A percentile compares a stretch with the other conserved stretches of the same genome.
Evolutionary conservation across 2,113 vertebrate species (phyloP).

Genomic region (Datnioides undecimradiatus): DNA sequence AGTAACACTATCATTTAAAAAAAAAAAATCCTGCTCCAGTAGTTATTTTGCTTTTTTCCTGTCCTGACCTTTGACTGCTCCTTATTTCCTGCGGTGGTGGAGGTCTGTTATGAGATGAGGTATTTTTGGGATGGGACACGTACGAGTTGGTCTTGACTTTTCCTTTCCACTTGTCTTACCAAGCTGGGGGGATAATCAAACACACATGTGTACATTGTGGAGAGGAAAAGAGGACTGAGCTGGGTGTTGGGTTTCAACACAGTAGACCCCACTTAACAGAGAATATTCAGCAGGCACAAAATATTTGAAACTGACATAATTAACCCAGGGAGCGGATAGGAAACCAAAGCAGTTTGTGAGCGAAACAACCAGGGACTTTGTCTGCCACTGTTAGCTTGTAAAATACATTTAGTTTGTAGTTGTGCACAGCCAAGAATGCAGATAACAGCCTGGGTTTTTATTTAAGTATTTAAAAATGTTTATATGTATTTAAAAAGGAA

Average conservation of each 20-base stretch:
- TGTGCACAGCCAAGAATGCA: not conserved
- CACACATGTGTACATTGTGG: slow-evolving; percentile 50
- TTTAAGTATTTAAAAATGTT: slow-evolving; percentile 1
- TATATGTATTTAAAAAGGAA: slow-evolving; percentile 5
- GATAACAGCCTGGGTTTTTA: not conserved
- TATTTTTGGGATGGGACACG: slow-evolving; percentile 55
- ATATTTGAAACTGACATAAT: slow-evolving; percentile 62
- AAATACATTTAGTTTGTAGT: slow-evolving; percentile 15
- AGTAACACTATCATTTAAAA: not conserved
- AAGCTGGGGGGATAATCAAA: slow-evolving; percentile 60
- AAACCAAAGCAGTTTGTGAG: slow-evolving; percentile 48
- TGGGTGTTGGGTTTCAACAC: slow-evolving; percentile 63
- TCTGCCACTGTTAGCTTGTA: slow-evolving; percentile 28
- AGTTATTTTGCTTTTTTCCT: slow-evolving; percentile 11
- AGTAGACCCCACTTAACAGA: slow-evolving; percentile 56
- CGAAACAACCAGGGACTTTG: slow-evolving; percentile 43
- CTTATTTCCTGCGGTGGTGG: slow-evolving; percentile 60
- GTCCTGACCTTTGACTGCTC: slow-evolving; percentile 49
- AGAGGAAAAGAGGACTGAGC: slow-evolving; percentile 27
- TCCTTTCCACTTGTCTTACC: slow-evolving; percentile 57
- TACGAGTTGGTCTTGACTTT: slow-evolving; percentile 47
- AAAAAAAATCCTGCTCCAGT: not conserved
- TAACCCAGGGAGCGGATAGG: slow-evolving; percentile 44
- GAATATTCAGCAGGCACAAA: slow-evolving; percentile 56
- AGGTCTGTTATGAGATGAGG: slow-evolving; percentile 57